Percentiles rank a stretch among this genome's conserved stretches.
Evolutionary conservation across 2,113 vertebrate genomes (phyloP).

Genomic region (Axis porcinus): DNA sequence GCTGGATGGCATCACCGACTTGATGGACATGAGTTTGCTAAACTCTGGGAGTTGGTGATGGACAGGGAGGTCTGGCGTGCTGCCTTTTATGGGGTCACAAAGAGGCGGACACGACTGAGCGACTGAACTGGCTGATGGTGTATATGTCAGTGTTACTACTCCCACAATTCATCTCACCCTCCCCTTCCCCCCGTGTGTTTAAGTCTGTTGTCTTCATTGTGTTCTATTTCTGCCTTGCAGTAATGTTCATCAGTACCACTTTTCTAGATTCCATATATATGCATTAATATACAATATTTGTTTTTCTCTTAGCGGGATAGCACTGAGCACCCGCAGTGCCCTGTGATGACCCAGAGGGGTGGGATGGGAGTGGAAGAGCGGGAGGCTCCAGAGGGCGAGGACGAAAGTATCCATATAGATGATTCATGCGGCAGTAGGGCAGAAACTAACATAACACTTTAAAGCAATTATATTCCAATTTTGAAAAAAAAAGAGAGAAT

Average conservation of each 20-base stretch:
- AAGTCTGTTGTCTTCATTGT: neutral
- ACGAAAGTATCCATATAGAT: neutral
- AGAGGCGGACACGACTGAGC: fast-evolving
- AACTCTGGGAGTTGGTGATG: neutral
- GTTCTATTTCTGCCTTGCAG: neutral
- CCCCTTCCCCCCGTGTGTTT: neutral
- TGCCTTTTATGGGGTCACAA: fast-evolving
- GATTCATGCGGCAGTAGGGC: neutral
- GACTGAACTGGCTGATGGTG: neutral
- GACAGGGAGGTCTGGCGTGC: neutral
- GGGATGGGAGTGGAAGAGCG: neutral
- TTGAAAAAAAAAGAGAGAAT: neutral
- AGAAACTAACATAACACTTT: neutral
- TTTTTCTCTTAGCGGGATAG: neutral
- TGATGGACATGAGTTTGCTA: fast-evolving
- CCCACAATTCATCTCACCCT: neutral
- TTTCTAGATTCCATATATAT: neutral
- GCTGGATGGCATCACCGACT: neutral
- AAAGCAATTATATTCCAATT: neutral
- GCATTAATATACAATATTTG: neutral
- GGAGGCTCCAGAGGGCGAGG: neutral
- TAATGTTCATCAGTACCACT: neutral
- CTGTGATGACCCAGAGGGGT: neutral
- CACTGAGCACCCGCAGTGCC: neutral
- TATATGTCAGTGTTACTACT: neutral